Evolutionary conservation across 2,888 invertebrate species (phyloP).

Genomic region (Spisula subtruncata): DNA sequence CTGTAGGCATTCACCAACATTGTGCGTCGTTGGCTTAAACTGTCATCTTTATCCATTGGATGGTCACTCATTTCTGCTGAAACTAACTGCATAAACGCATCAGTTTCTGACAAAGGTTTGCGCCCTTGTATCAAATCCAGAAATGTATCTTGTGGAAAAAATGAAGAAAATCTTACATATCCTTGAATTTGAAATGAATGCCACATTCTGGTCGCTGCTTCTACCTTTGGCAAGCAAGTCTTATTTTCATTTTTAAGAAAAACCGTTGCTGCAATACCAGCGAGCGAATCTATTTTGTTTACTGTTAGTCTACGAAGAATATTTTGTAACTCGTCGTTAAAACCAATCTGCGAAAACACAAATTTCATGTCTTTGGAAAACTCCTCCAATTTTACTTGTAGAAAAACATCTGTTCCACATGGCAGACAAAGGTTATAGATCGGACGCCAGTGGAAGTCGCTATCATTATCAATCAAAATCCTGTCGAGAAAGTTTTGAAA

Average conservation of each 20-base stretch:
- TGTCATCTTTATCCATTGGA: neutral
- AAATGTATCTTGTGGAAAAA: neutral
- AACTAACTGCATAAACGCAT: conserved; percentile 2
- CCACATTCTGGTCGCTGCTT: neutral
- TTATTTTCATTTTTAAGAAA: neutral
- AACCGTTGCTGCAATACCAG: conserved; percentile 16
- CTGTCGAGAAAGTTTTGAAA: conserved; percentile 11
- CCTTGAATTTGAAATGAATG: conserved; percentile 31
- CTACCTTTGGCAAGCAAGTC: neutral
- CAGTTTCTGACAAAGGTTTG: neutral
- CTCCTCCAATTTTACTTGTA: conserved; percentile 23
- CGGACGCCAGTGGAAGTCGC: conserved; percentile 16
- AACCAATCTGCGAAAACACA: conserved; percentile 11
- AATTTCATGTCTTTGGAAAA: conserved; percentile 9
- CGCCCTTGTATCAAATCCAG: neutral
- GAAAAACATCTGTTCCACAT: neutral
- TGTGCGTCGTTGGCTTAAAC: neutral
- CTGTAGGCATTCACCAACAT: conserved; percentile 22
- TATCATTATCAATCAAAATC: neutral
- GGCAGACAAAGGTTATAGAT: neutral
- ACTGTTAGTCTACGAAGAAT: neutral
- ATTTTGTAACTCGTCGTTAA: neutral
- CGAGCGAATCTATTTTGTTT: neutral
- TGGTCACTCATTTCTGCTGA: neutral
- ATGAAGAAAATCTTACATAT: neutral